Percentiles rank a stretch among this genome's conserved stretches.
Conservation (phyloP, 2,888 invertebrate species). For the Plebejus anna region DNA sequence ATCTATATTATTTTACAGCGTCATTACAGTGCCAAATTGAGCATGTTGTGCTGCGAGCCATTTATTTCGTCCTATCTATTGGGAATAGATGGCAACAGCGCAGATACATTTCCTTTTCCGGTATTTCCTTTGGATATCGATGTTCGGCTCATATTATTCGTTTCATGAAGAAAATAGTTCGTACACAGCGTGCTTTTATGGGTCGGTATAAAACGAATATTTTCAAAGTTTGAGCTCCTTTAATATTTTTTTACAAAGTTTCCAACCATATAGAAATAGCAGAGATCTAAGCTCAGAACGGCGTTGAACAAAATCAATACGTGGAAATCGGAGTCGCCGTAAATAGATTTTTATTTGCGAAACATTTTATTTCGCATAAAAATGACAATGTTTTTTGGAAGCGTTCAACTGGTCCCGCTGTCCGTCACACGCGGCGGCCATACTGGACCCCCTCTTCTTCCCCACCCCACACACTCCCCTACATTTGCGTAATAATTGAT, state of each 20-base stretch:
- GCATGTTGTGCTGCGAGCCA: constrained; percentile 24
- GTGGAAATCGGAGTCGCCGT: background rate
- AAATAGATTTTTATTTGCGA: constrained; percentile 12
- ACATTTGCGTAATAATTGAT: constrained; percentile 22
- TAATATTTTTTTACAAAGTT: background rate
- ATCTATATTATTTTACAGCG: constrained; percentile 6
- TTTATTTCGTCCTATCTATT: constrained; percentile 22
- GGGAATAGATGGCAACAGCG: constrained; percentile 23
- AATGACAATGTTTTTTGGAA: constrained; percentile 24
- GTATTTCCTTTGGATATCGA: constrained; percentile 16
- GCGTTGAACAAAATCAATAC: background rate
- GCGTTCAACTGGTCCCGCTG: constrained; percentile 12
- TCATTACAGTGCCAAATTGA: constrained; percentile 23
- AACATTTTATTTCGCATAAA: constrained; percentile 21
- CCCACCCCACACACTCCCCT: background rate
- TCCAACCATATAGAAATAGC: background rate
- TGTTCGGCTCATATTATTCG: constrained; percentile 11
- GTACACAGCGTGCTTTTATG: constrained; percentile 31
- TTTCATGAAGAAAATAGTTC: constrained; percentile 1
- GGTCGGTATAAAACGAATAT: constrained; percentile 7
- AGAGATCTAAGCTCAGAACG: background rate
- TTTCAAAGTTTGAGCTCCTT: background rate
- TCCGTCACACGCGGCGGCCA: constrained; percentile 24
- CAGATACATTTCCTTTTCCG: constrained; percentile 26
- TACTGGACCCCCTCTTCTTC: background rate